Conservation (phyloP, 2,113 vertebrate genomes). For the Myanophis thanlyinensis region DNA sequence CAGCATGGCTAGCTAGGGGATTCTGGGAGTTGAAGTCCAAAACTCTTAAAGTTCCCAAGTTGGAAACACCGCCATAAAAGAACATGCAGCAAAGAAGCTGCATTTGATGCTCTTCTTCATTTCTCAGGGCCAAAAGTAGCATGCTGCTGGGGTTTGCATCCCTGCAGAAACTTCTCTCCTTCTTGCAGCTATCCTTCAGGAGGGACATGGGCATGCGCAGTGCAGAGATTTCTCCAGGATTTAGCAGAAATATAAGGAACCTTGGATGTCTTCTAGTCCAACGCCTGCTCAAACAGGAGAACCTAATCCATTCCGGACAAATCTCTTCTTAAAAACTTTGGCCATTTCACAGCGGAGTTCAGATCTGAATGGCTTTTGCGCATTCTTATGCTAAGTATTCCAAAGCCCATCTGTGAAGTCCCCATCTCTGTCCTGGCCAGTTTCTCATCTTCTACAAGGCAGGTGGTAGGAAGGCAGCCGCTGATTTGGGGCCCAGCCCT, state of each 20-base stretch:
- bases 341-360: not conserved
- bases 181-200: not conserved
- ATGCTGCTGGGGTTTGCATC: not conserved
- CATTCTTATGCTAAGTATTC: not conserved
- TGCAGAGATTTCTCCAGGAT: not conserved
- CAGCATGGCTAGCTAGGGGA: not conserved
- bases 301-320: not conserved
- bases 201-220: not conserved
- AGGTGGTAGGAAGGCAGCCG: not conserved
- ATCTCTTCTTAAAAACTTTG: not conserved
- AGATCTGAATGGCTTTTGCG: not conserved
- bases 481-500: not conserved
- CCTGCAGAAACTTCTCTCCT: not conserved
- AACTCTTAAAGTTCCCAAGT: not conserved
- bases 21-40: not conserved
- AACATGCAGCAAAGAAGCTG: not conserved
- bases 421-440: not conserved
- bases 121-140: not conserved
- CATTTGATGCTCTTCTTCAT: not conserved
- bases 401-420: not conserved
- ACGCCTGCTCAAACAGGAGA: not conserved
- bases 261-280: not conserved
- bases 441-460: not conserved
- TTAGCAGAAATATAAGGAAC: not conserved
- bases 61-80: not conserved